A percentile compares a stretch with the other conserved stretches of the same genome.
Conservation (phyloP, 2,888 invertebrate species). For the Sepiola atlantica region DNA sequence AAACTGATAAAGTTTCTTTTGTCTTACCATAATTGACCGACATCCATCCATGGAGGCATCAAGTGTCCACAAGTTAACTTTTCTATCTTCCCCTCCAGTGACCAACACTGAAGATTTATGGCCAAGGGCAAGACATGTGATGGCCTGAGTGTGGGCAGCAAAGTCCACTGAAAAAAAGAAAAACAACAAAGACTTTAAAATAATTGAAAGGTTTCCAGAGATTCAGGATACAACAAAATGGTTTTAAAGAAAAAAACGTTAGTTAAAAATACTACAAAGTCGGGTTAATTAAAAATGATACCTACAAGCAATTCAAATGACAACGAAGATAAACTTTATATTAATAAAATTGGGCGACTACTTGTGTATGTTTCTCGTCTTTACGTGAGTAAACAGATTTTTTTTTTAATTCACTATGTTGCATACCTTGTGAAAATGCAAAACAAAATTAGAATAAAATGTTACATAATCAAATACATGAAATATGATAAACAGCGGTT, state of each 20-base stretch:
- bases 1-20: neutral
- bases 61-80: slow-evolving; percentile 90
- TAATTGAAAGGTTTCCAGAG: neutral
- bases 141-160: slow-evolving; percentile 87
- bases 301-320: neutral
- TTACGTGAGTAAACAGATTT: too few species aligned
- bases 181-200: neutral
- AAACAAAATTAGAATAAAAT: too few species aligned
- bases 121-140: slow-evolving; percentile 90
- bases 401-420: too few species aligned
- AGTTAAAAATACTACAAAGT: neutral
- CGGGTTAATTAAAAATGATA: neutral
- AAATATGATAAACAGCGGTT: too few species aligned
- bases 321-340: too few species aligned
- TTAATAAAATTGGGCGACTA: too few species aligned
- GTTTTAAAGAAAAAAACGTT: neutral
- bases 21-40: slow-evolving; percentile 34
- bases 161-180: slow-evolving; percentile 81
- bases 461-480: too few species aligned
- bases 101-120: slow-evolving; percentile 93
- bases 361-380: too few species aligned
- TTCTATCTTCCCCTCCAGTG: slow-evolving; percentile 96
- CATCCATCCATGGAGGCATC: slow-evolving; percentile 33
- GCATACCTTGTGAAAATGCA: too few species aligned
- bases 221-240: neutral